Percentiles rank a stretch among this genome's conserved stretches.
phyloP scores from a whole-genome alignment of 2,113 vertebrate species.

The Trogon surrucura region DNA sequence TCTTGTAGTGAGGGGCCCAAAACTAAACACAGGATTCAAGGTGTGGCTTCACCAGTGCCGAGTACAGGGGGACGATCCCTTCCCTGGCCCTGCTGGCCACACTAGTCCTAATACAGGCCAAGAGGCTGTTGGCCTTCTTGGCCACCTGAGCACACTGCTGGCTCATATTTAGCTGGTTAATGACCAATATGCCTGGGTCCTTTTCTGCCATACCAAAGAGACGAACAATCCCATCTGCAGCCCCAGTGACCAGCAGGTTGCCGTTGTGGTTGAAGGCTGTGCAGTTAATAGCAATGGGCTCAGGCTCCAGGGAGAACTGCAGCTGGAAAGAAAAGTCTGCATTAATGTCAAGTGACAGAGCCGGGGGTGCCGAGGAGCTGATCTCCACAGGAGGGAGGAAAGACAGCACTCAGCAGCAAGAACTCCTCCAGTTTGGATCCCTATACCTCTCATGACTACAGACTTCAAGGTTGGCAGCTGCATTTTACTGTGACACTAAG shows the following conservation, averaged over 20 bases:
- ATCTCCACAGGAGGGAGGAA: background rate
- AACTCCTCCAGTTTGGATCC: background rate
- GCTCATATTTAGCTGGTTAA: background rate
- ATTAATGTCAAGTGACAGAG: background rate
- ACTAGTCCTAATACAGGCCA: background rate
- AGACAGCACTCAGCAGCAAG: background rate
- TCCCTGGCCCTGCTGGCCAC: background rate
- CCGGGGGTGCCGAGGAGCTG: background rate
- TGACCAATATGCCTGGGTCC: background rate
- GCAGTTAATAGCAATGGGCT: constrained; percentile 93
- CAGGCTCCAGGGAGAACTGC: constrained; percentile 92
- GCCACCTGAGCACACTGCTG: background rate
- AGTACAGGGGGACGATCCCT: background rate
- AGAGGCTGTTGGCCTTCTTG: background rate
- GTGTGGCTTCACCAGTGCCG: background rate
- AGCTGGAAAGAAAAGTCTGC: constrained; percentile 74
- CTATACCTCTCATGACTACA: background rate
- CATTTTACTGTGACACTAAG: background rate
- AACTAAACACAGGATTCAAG: background rate
- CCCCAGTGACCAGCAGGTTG: constrained; percentile 94
- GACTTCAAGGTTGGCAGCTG: background rate
- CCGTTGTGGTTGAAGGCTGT: constrained; percentile 97
- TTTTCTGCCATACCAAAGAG: constrained; percentile 85
- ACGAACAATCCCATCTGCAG: constrained; percentile 91
- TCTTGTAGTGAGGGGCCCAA: no score